These are phyloP conservation scores for Troides helena DNA, from an alignment of 2,888 invertebrate species.

Conservation along the genomic window DNA sequence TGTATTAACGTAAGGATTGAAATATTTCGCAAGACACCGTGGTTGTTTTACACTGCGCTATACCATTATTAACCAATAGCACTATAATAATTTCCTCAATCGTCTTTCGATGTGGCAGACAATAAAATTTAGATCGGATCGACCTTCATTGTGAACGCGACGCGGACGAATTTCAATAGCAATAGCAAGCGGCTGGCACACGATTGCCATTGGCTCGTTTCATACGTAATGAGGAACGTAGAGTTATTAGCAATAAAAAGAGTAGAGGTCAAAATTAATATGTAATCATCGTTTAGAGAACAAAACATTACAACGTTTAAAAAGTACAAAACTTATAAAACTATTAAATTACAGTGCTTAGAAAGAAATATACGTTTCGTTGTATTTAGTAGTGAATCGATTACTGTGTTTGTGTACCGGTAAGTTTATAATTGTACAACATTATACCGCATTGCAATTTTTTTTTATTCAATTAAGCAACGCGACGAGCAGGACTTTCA, in stretches of 20 bases:
- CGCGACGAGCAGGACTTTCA: too few species aligned
- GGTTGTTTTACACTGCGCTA: background rate
- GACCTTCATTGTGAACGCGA: conserved; percentile 21
- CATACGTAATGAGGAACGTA: background rate
- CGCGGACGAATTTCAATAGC: conserved; percentile 14
- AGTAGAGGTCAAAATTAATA: background rate
- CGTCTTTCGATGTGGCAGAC: conserved; percentile 17
- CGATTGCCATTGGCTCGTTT: background rate
- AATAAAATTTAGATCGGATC: conserved; percentile 22
- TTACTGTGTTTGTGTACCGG: too few species aligned
- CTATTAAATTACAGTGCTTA: too few species aligned
- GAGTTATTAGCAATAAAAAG: background rate
- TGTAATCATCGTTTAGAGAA: too few species aligned
- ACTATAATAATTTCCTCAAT: conserved; percentile 10
- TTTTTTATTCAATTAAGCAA: too few species aligned
- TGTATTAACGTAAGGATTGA: background rate
- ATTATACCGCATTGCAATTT: too few species aligned
- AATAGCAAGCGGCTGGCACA: conserved; percentile 4
- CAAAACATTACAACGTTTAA: too few species aligned
- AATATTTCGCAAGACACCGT: background rate
- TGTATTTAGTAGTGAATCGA: too few species aligned
- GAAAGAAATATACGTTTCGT: too few species aligned
- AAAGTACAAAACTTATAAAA: too few species aligned
- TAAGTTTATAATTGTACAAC: too few species aligned
- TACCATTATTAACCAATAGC: background rate